Percentiles rank a stretch among this genome's conserved stretches.
These are phyloP conservation scores for Apamea crenata DNA, from an alignment of 2,888 invertebrate species.

Conservation along the genomic window DNA sequence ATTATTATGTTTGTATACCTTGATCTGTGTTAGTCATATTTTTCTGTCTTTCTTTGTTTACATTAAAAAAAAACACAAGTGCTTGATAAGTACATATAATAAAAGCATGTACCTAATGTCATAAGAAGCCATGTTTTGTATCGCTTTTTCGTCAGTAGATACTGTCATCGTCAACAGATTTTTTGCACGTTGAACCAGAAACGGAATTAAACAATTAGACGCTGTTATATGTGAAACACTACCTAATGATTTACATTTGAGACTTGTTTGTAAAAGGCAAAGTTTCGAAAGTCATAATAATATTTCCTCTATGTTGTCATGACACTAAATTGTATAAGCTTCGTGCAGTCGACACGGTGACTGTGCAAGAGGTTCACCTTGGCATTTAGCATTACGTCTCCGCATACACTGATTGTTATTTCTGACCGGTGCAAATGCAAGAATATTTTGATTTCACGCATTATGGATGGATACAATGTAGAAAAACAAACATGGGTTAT, in stretches of 20 bases:
- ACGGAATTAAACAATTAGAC: neutral
- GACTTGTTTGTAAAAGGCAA: slow-evolving; percentile 18
- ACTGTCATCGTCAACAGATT: neutral
- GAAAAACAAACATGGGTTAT: neutral
- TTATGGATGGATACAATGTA: neutral
- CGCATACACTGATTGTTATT: slow-evolving; percentile 72
- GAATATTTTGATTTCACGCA: slow-evolving; percentile 34
- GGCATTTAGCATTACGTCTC: slow-evolving; percentile 83
- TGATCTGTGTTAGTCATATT: slow-evolving; percentile 1
- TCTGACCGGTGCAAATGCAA: slow-evolving; percentile 65
- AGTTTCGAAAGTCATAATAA: slow-evolving; percentile 56
- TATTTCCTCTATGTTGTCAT: slow-evolving; percentile 60
- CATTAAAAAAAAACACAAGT: neutral
- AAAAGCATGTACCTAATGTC: neutral
- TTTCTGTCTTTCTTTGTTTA: slow-evolving; percentile 8
- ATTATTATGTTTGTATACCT: slow-evolving; percentile 1
- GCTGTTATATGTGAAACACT: slow-evolving; percentile 5
- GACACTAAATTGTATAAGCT: slow-evolving; percentile 68
- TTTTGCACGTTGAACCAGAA: slow-evolving; percentile 2
- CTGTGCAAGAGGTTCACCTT: slow-evolving; percentile 85
- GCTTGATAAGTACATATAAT: neutral
- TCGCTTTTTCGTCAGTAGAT: neutral
- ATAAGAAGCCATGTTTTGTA: slow-evolving; percentile 19
- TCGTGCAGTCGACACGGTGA: slow-evolving; percentile 75
- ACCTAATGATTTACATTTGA: neutral